Evolutionary conservation across 2,797 vertebrate species (phyloP).

Genomic region (Cacajao melanocephalus): DNA sequence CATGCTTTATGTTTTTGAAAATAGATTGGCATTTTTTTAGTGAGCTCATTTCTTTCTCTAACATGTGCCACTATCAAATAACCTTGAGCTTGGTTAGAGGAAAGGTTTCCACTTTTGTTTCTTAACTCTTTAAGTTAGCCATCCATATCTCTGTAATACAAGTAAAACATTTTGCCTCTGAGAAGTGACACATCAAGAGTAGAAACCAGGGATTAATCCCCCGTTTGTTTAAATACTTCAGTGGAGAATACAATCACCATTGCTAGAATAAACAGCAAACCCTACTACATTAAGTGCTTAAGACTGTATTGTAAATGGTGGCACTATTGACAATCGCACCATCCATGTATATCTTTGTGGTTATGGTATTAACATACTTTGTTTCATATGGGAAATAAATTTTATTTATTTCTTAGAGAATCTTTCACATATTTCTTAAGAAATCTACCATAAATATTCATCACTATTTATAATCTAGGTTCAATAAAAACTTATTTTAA

Average conservation of each 20-base stretch:
- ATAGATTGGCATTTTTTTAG: background rate
- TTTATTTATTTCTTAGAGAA: background rate
- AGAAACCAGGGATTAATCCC: background rate
- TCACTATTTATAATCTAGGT: background rate
- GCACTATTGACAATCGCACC: background rate
- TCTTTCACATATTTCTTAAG: background rate
- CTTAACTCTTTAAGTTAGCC: background rate
- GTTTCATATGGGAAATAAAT: background rate
- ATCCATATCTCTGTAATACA: background rate
- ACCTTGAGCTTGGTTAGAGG: background rate
- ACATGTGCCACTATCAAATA: background rate
- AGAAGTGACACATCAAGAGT: background rate
- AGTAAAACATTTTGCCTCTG: background rate
- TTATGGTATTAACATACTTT: background rate
- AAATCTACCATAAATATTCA: background rate
- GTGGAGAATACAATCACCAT: background rate
- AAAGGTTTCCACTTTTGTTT: background rate
- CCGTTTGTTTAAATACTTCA: background rate
- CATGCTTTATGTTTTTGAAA: constrained; percentile 31
- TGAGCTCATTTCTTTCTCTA: background rate
- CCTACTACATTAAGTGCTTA: background rate
- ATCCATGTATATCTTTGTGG: background rate
- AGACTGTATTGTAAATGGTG: background rate
- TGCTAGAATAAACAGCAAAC: background rate
- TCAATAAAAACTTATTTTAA: background rate